phyloP scores from a whole-genome alignment of 2,888 invertebrate species.

The Agrypnus murinus region DNA sequence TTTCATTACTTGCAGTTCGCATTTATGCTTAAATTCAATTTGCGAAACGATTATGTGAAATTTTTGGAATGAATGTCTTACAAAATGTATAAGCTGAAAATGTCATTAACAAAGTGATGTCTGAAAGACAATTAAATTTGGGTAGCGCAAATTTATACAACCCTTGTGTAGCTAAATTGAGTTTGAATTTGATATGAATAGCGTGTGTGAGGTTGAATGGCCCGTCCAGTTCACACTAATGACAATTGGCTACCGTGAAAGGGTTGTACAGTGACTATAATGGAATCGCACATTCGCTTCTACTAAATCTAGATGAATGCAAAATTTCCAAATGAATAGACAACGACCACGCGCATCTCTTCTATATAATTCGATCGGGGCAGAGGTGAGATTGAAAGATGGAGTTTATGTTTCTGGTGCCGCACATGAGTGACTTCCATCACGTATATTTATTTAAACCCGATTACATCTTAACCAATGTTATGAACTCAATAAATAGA shows the following conservation, averaged over 20 bases:
- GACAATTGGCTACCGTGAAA: constrained; percentile 68
- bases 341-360: constrained; percentile 43
- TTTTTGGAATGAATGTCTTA: neutral
- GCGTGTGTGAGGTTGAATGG: constrained; percentile 64
- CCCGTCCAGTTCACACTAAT: constrained; percentile 66
- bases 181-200: constrained; percentile 68
- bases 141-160: constrained; percentile 65
- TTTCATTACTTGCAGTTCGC: too few relatives aligned
- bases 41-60: too few relatives aligned
- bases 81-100: constrained; percentile 31
- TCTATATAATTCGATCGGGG: constrained; percentile 27
- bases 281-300: constrained; percentile 67
- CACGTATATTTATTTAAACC: constrained; percentile 67
- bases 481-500: constrained; percentile 69
- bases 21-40: too few relatives aligned
- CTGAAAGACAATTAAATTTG: constrained; percentile 61
- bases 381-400: constrained; percentile 50
- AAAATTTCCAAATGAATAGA: constrained; percentile 53
- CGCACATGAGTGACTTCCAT: constrained; percentile 57
- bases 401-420: constrained; percentile 53
- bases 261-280: constrained; percentile 65
- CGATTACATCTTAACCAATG: constrained; percentile 67
- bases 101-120: constrained; percentile 59
- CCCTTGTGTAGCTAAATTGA: constrained; percentile 66
- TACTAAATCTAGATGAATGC: constrained; percentile 61